Conservation (phyloP, 2,797 vertebrate species). For the Aeoliscus strigatus region DNA sequence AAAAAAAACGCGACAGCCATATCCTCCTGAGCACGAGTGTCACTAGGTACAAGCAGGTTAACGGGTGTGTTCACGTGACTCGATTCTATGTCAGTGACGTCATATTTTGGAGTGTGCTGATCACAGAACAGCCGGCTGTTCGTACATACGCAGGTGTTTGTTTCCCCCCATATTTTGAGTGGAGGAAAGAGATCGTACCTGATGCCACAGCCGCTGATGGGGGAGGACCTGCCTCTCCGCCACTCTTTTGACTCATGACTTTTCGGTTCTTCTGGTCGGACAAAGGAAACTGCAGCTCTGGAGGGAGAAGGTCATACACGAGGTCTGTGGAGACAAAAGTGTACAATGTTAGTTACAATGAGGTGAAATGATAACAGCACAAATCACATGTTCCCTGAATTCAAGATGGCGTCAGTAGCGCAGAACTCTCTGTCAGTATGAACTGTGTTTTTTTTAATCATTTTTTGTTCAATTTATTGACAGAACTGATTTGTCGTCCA, state of each 20-base stretch:
- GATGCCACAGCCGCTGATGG: slow-evolving; percentile 85
- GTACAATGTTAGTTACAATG: too few relatives aligned
- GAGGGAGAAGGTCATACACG: slow-evolving; percentile 96
- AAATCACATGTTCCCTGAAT: too few relatives aligned
- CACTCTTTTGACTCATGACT: slow-evolving; percentile 97
- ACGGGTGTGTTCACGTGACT: slow-evolving; percentile 15
- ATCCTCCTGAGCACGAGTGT: slow-evolving; percentile 1
- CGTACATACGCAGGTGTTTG: slow-evolving; percentile 27
- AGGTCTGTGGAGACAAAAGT: slow-evolving; percentile 76
- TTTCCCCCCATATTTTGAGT: slow-evolving; percentile 24
- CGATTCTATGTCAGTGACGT: slow-evolving; percentile 6
- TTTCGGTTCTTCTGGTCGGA: slow-evolving; percentile 81
- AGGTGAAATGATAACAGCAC: too few relatives aligned
- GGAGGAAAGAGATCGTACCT: slow-evolving; percentile 82
- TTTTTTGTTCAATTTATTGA: too few relatives aligned
- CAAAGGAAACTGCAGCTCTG: slow-evolving; percentile 90
- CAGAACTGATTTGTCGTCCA: too few relatives aligned
- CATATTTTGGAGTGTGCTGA: slow-evolving; percentile 15
- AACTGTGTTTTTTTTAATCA: too few relatives aligned
- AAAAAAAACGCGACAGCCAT: slow-evolving; percentile 5
- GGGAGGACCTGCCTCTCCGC: slow-evolving; percentile 90
- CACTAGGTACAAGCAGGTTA: slow-evolving; percentile 1
- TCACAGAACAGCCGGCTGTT: slow-evolving; percentile 27
- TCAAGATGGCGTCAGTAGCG: too few relatives aligned
- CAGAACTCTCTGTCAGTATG: too few relatives aligned